Evolutionary conservation across 2,113 vertebrate species (phyloP), one percentile per base, ranked within the genome.

Genomic region (Anhinga rufa): DNA sequence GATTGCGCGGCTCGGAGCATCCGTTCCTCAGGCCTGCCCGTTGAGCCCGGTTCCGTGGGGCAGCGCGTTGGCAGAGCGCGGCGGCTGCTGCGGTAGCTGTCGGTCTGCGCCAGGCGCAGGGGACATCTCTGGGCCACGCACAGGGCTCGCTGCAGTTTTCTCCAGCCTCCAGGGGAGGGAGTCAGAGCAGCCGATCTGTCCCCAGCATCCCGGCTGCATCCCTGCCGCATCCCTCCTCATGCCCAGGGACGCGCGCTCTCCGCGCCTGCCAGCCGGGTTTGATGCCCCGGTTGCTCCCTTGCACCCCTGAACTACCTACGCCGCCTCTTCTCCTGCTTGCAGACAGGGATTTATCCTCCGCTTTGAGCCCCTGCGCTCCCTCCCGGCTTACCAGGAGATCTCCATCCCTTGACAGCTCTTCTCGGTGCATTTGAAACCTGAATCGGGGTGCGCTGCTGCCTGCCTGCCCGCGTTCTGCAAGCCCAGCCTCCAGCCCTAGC

Each of bases 81-180:
- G 70, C 36, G 34, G 55, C 57, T 5, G 38, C 40, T 40, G 38
- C 38, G 34, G 14, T 12, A 9, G 49, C 57, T 26, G 40, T 8
- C 1, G 25, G 1, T 12, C 6, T 24, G 70, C 62, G 3, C 24
- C 17, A 46, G 29, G 46, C 11, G 0, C 60, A 20, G 79, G 90
- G 88, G 82, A 65, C 86, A 90, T 42, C 88, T 40, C 31, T 4
- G 71, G 52, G 77, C 81, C 52, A 1, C 4, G 9, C 71, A 6
- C 4, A 16, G 78, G 78, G 11, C 86, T 57, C 7, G 49, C 70
- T 96, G 96, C 92, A 97, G 82, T 95, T 92, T 96, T 48, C 68
- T 32, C 44, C 94, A 87, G 82, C 88, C 44, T 97, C 97, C 96
- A 96, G 96, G 83, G 96, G 94, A 97, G 94, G 94, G 96, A 97